Evolutionary conservation across 2,888 invertebrate genomes (phyloP).

Genomic region (Ditula angustiorana): DNA sequence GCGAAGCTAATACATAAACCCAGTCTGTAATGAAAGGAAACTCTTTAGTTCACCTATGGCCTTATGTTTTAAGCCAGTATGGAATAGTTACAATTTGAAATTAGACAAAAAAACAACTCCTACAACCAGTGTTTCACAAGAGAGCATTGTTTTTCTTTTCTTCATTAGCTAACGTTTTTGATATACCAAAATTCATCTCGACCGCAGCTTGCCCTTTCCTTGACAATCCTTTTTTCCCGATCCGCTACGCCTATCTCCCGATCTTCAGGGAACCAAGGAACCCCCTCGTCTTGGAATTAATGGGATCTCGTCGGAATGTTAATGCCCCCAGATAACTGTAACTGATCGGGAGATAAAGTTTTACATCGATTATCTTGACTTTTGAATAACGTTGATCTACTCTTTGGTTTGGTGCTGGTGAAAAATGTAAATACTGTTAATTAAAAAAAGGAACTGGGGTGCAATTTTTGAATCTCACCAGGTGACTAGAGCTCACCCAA

Average conservation of each 20-base stretch:
- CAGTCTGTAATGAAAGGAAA: too few species aligned
- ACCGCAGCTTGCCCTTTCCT: not conserved
- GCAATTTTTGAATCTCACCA: not conserved
- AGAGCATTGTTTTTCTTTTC: too few species aligned
- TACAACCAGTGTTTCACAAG: too few species aligned
- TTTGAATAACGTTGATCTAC: conserved; percentile 27
- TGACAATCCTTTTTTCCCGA: conserved; percentile 5
- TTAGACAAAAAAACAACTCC: too few species aligned
- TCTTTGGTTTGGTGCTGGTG: not conserved
- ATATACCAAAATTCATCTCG: not conserved
- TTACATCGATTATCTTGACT: conserved; percentile 22
- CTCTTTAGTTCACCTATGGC: too few species aligned
- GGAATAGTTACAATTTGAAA: too few species aligned
- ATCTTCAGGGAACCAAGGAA: not conserved
- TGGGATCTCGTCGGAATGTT: conserved; percentile 9
- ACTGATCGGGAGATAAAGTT: conserved; percentile 21
- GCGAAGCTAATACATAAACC: too few species aligned
- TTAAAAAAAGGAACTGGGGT: not conserved
- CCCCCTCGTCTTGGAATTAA: conserved; percentile 2
- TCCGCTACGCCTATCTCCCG: conserved; percentile 13
- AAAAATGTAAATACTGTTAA: not conserved
- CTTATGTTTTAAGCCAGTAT: too few species aligned
- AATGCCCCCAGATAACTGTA: conserved; percentile 9
- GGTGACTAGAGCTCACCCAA: too few species aligned
- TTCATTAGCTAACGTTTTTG: too few species aligned